Percentiles rank a stretch among this genome's conserved stretches.
Evolutionary conservation across 2,797 vertebrate species (phyloP).

Genomic region (Poeciliopsis paucimaculata): DNA sequence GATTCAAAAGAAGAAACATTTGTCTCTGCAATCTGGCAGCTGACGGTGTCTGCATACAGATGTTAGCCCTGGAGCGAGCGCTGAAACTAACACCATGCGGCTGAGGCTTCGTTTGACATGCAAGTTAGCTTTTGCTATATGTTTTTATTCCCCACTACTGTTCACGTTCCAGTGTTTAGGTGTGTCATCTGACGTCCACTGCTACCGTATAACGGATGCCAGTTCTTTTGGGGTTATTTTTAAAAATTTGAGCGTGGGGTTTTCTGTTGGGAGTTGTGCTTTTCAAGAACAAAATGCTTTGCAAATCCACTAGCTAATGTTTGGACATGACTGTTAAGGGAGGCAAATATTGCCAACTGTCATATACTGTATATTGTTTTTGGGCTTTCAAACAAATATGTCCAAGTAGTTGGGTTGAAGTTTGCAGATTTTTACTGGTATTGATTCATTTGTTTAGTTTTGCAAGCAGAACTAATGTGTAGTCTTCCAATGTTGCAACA

Average conservation of each 20-base stretch:
- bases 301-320: not conserved
- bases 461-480: not conserved
- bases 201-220: not conserved
- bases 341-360: not conserved
- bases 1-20: slow-evolving; percentile 38
- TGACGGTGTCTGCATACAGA: slow-evolving; percentile 63
- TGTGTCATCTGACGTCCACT: not conserved
- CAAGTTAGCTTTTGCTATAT: slow-evolving; percentile 38
- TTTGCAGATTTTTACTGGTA: not conserved
- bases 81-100: slow-evolving; percentile 61
- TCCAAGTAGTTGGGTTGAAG: not conserved
- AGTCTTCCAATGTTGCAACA: not conserved
- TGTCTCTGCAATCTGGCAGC: slow-evolving; percentile 48
- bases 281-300: not conserved
- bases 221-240: not conserved
- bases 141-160: slow-evolving; percentile 22
- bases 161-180: slow-evolving; percentile 9
- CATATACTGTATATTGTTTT: not conserved
- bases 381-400: not conserved
- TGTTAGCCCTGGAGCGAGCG: slow-evolving; percentile 59
- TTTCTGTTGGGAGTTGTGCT: not conserved
- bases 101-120: slow-evolving; percentile 33
- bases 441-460: not conserved
- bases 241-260: not conserved
- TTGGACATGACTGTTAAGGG: not conserved